Base-by-base conservation (phyloP, 2,888 invertebrate genomes). In the Nasonovia ribisnigri region DNA sequence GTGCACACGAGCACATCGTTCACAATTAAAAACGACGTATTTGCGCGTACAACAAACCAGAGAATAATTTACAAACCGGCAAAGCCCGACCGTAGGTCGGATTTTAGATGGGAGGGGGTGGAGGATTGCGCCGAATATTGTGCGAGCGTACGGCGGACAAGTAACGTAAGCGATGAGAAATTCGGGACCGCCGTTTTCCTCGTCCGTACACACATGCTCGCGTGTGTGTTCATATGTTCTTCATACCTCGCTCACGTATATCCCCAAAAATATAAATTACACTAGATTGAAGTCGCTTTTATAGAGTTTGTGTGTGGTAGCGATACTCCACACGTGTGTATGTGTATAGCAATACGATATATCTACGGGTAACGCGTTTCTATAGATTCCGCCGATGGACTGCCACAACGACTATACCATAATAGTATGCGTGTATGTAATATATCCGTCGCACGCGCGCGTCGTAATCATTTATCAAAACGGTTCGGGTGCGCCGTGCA, bases 391-490 rank as follows among this genome's bases (percentile, higher is more conserved):
- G 20, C 57, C 42, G 26, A 42, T 54, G 88, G 43, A 89, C 42
- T 26, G 43, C 89, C 57, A 29, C 36, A n/a, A 16, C 54, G 20
- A 54, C 24, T 36, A 29, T 42, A 46, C 46, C 29, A 29, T 77
- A 77, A 77, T 77, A 77, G 77, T 77, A 36, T 77, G 42, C 13
- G 13, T 20, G 54, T 54, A 54, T 54, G 20, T 54, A 54, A 20
- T 54, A 26, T 26, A 57, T 57, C 57, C 36, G 77, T 77, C 20
- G 36, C 77, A 77, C 77, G 42, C 10, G 48, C 20, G 16, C 10
- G 24, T 51, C 36, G 20, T 77, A 77, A 90, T 86, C 84, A 87
- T 93, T 90, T 86, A 87, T 93, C 86, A 87, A 90, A 57, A 46
- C 48, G 46, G 46, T 43, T 29, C 29, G 51, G 20, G 91, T 67